A percentile compares a stretch with the other conserved stretches of the same genome.
Evolutionary conservation across 2,113 vertebrate genomes (phyloP).

Genomic region (Microcebus jonahi): DNA sequence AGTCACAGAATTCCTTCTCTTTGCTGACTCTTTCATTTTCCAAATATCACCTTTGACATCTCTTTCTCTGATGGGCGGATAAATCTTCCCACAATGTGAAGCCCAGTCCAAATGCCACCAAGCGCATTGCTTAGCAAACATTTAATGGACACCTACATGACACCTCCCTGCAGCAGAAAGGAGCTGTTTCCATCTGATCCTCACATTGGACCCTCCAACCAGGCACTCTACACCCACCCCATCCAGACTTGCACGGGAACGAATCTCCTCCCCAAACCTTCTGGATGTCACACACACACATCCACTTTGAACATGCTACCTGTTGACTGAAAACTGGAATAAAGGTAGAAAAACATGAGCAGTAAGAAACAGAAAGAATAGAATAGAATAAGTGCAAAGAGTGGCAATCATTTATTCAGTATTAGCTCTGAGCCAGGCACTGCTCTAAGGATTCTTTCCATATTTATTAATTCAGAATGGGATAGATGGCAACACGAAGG

Average conservation of each 20-base stretch:
- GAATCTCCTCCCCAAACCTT: background rate
- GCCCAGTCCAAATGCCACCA: background rate
- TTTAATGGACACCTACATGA: background rate
- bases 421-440: background rate
- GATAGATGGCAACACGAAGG: background rate
- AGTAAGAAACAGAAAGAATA: background rate
- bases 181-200: background rate
- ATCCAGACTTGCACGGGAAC: background rate
- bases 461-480: background rate
- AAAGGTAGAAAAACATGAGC: background rate
- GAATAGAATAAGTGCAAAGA: background rate
- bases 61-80: background rate
- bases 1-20: slow-evolving; percentile 27
- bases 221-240: background rate
- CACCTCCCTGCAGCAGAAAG: background rate
- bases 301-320: background rate
- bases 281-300: background rate
- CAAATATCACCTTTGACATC: background rate
- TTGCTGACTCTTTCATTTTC: background rate
- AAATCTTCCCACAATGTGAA: background rate
- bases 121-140: background rate
- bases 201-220: background rate
- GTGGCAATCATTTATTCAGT: background rate
- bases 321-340: background rate
- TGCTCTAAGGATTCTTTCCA: background rate